Conservation (phyloP, 2,797 vertebrate genomes). For the Spea hammondii region DNA sequence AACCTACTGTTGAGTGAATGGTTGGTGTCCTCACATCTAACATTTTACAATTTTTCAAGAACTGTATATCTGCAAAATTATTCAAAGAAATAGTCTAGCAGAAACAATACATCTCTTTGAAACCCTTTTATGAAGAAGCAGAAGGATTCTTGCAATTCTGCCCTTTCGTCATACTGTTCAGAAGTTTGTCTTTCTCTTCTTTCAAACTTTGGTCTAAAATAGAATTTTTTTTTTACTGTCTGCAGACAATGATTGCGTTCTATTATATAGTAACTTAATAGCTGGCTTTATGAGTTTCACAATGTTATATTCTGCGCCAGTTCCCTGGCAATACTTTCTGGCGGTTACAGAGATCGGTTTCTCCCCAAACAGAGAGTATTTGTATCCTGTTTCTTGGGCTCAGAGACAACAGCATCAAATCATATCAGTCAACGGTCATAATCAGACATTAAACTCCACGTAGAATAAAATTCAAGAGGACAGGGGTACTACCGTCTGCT, state of each 20-base stretch:
- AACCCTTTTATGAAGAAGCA: background rate
- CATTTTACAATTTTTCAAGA: too few relatives aligned
- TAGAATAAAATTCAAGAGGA: background rate
- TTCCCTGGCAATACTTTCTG: conserved; percentile 10
- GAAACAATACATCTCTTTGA: background rate
- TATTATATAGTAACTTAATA: conserved; percentile 10
- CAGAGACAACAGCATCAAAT: background rate
- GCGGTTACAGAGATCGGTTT: conserved; percentile 26
- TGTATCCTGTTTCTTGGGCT: conserved; percentile 10
- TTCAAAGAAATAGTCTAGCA: too few relatives aligned
- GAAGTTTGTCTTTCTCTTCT: conserved; percentile 65
- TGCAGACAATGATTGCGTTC: conserved; percentile 1
- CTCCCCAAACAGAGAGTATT: conserved; percentile 6
- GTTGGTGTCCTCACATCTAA: too few relatives aligned
- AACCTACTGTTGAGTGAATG: too few relatives aligned
- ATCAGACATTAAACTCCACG: background rate
- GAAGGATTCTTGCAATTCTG: conserved; percentile 58
- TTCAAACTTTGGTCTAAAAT: conserved; percentile 67
- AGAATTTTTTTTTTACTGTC: too few relatives aligned
- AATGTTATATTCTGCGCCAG: conserved; percentile 8
- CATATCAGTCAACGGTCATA: background rate
- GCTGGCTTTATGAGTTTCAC: background rate
- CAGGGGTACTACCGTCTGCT: too few relatives aligned
- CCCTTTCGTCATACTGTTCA: conserved; percentile 60
- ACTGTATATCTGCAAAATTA: too few relatives aligned